Conservation (phyloP, 2,797 vertebrate species). For the Cossypha caffra region DNA sequence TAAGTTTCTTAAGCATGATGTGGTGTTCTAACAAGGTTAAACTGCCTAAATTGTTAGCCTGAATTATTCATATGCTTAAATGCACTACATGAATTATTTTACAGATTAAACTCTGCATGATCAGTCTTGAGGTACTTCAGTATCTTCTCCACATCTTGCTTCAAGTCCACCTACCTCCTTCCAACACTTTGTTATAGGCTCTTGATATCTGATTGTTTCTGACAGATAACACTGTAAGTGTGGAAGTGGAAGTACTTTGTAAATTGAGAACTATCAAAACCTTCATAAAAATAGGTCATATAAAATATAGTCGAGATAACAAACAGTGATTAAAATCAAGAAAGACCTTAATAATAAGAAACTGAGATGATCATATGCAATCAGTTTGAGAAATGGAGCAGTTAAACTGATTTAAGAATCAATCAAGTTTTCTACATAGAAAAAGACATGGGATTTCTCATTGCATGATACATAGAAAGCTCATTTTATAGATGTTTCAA, state of each 20-base stretch:
- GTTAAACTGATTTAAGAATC: background rate
- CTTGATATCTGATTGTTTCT: background rate
- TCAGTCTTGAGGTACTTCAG: background rate
- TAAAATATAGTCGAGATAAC: background rate
- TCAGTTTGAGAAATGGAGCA: background rate
- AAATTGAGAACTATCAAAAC: background rate
- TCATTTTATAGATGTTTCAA: background rate
- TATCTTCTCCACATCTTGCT: rapidly evolving
- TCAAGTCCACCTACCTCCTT: background rate
- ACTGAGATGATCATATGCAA: background rate
- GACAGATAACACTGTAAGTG: background rate
- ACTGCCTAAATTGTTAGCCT: background rate
- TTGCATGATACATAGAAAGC: background rate
- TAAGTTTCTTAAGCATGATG: background rate
- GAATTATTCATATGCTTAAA: too few relatives aligned
- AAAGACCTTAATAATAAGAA: background rate
- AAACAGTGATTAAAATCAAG: background rate
- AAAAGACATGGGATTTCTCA: background rate
- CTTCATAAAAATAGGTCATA: background rate
- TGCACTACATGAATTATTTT: background rate
- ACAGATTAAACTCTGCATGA: background rate
- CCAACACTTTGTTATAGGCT: background rate
- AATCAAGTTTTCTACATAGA: background rate
- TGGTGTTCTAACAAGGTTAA: background rate
- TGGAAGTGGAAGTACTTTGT: background rate